Conservation (phyloP, 2,888 invertebrate genomes). For the Callosobruchus maculatus region DNA sequence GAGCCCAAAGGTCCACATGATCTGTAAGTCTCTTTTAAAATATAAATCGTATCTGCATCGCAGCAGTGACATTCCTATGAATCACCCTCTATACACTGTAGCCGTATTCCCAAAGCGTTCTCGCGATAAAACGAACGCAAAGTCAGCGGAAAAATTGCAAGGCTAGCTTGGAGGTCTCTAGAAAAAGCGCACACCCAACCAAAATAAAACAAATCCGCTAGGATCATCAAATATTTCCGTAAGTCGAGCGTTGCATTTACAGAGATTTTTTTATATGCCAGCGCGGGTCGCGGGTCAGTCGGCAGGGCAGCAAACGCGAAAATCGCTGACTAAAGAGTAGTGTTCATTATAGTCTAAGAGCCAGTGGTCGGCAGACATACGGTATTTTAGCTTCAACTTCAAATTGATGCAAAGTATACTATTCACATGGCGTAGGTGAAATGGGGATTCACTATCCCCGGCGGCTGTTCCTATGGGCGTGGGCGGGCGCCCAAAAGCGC, state of each 20-base stretch:
- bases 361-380: no score
- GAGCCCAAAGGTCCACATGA: no score
- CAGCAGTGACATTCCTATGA: not conserved
- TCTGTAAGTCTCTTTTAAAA: no score
- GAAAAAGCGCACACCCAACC: not conserved
- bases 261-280: not conserved
- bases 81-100: not conserved
- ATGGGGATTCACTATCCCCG: no score
- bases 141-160: slow-evolving; percentile 25
- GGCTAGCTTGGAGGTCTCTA: not conserved
- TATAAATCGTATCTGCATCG: no score
- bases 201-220: not conserved
- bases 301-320: no score
- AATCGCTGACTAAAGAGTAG: not conserved
- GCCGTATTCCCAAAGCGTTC: not conserved
- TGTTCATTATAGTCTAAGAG: no score
- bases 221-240: not conserved
- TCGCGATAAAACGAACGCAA: slow-evolving; percentile 25
- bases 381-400: no score
- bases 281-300: not conserved
- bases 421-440: no score
- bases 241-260: not conserved
- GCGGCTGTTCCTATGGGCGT: no score
- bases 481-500: no score
- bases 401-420: no score